Evolutionary conservation across 1,140 invertebrate species (phyloP).

Genomic region (Akabosia matsudoensis): DNA sequence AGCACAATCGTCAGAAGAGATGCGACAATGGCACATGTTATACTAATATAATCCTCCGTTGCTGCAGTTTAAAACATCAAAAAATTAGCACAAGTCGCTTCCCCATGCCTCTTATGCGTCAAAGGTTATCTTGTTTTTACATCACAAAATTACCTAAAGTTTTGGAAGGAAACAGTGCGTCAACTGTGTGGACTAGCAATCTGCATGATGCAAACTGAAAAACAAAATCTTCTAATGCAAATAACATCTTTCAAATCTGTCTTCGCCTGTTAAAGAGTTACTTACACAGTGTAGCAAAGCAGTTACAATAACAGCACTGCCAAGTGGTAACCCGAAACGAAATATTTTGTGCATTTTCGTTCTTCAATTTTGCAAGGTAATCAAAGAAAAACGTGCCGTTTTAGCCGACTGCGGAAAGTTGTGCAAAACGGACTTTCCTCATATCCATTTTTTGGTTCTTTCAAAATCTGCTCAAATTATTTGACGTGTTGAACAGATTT

Average conservation of each 20-base stretch:
- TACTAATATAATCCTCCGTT: not conserved
- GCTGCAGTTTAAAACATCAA: not conserved
- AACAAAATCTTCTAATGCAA: too few species aligned
- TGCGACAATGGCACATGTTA: not conserved
- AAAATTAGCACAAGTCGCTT: not conserved
- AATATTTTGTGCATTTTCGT: constrained; percentile 10
- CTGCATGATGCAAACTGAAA: not conserved
- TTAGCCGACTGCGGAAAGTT: too few species aligned
- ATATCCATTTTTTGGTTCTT: too few species aligned
- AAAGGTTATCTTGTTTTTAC: too few species aligned
- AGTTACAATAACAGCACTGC: constrained; percentile 12
- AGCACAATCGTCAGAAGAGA: not conserved
- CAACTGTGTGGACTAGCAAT: not conserved
- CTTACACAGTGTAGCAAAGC: constrained; percentile 21
- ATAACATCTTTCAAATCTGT: not conserved
- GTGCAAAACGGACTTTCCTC: too few species aligned
- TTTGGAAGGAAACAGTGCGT: not conserved
- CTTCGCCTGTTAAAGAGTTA: too few species aligned
- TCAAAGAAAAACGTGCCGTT: too few species aligned
- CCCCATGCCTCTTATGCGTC: too few species aligned
- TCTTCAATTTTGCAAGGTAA: not conserved
- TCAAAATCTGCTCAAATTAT: too few species aligned
- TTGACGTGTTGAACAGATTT: too few species aligned
- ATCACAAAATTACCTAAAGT: not conserved
- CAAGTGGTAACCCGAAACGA: constrained; percentile 9